A percentile compares a stretch with the other conserved stretches of the same genome.
Evolutionary conservation across 2,888 invertebrate genomes (phyloP).

Genomic region (Andrena trimmerana): DNA sequence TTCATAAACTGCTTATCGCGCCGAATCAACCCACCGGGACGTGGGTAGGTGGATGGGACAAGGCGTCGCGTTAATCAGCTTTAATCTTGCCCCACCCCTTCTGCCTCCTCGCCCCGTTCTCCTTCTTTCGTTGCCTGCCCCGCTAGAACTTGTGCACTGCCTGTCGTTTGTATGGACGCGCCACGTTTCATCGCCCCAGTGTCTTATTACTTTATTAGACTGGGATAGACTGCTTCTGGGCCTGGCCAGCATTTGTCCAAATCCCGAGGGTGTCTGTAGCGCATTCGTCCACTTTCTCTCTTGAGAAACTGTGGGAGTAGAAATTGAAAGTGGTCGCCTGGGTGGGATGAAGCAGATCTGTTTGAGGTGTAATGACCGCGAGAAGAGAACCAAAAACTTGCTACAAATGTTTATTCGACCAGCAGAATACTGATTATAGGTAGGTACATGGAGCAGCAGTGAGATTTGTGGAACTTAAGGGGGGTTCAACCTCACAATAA

Average conservation of each 20-base stretch:
- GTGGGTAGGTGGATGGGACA: conserved; percentile 76
- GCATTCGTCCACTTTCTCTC: conserved; percentile 17
- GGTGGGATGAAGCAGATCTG: background rate
- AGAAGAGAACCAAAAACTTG: too few species aligned
- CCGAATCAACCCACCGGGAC: conserved; percentile 74
- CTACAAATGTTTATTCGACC: too few species aligned
- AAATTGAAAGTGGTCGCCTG: conserved; percentile 43
- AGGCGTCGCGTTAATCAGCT: conserved; percentile 81
- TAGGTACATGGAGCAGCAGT: too few species aligned
- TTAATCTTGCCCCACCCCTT: conserved; percentile 52
- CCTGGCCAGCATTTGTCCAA: conserved; percentile 51
- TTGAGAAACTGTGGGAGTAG: conserved; percentile 6
- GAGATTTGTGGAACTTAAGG: too few species aligned
- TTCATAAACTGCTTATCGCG: conserved; percentile 81
- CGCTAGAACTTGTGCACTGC: conserved; percentile 7
- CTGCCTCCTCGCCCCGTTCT: conserved; percentile 4
- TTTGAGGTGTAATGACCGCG: too few species aligned
- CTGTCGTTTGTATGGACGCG: conserved; percentile 19
- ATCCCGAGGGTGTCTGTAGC: conserved; percentile 53
- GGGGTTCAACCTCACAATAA: too few species aligned
- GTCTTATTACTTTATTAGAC: conserved; percentile 63
- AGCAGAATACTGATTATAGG: too few species aligned
- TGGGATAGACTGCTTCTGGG: conserved; percentile 45
- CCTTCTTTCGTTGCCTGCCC: conserved; percentile 17
- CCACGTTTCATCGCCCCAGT: conserved; percentile 16